Percentiles rank a stretch among this genome's conserved stretches.
These are phyloP conservation scores for Formica exsecta DNA, from an alignment of 1,140 invertebrate genomes.

Conservation along the genomic window DNA sequence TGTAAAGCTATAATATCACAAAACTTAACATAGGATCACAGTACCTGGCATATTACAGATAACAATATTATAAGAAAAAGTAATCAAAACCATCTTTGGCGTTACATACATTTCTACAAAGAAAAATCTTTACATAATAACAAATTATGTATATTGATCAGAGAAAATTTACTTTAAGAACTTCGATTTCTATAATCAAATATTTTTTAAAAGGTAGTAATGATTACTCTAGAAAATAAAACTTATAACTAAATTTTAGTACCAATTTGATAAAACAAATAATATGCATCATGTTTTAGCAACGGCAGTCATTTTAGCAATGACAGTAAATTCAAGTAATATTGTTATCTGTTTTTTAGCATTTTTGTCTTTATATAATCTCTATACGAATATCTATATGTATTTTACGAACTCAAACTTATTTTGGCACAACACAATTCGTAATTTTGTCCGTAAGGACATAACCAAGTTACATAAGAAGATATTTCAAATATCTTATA, in stretches of 20 bases:
- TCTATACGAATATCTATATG: background rate
- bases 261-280: background rate
- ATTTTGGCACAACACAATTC: background rate
- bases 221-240: background rate
- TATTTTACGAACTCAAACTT: background rate
- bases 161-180: no score
- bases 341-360: background rate
- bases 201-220: no score
- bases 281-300: background rate
- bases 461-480: background rate
- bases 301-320: background rate
- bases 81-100: no score
- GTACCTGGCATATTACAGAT: background rate
- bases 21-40: background rate
- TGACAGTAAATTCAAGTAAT: slow-evolving; percentile 1
- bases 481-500: background rate
- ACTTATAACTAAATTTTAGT: background rate
- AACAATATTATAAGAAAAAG: background rate
- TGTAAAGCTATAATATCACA: background rate
- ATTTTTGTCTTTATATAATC: background rate
- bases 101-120: background rate
- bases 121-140: background rate
- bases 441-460: background rate
- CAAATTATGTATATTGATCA: background rate
- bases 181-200: no score